These are phyloP conservation scores for Drosophila prosaltans DNA, from an alignment of 1,140 invertebrate species.

Conservation along the genomic window DNA sequence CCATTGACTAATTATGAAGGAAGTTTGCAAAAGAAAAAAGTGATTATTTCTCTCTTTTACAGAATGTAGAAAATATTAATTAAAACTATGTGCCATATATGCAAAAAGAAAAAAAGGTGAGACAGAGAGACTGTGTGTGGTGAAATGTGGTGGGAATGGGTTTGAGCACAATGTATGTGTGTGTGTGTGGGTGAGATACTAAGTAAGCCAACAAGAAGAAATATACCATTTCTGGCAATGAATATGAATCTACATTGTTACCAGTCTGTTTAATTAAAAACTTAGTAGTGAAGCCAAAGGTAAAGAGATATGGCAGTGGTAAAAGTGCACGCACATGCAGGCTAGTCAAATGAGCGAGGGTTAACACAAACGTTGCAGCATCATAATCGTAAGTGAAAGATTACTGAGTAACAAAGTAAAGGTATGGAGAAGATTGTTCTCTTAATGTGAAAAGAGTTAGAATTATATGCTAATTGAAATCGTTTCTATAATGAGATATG, in stretches of 20 bases:
- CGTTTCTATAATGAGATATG: no score
- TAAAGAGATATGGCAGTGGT: neutral
- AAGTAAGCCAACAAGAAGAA: slow-evolving; percentile 63
- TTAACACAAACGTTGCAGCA: neutral
- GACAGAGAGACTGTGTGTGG: neutral
- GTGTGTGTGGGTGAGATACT: slow-evolving; percentile 30
- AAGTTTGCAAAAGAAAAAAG: no score
- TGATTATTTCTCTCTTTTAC: no score
- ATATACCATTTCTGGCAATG: slow-evolving; percentile 47
- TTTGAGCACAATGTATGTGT: neutral
- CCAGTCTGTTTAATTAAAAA: slow-evolving; percentile 67
- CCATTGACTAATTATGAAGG: no score
- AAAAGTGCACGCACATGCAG: neutral
- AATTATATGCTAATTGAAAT: no score
- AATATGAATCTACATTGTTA: slow-evolving; percentile 71
- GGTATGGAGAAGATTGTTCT: no score
- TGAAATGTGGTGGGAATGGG: slow-evolving; percentile 10
- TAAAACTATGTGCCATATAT: slow-evolving; percentile 52
- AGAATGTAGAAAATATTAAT: slow-evolving; percentile 71
- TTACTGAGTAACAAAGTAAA: no score
- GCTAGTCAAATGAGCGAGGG: neutral
- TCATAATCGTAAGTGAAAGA: no score
- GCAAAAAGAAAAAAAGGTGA: slow-evolving; percentile 12
- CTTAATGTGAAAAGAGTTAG: no score
- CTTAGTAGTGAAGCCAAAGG: slow-evolving; percentile 20